Percentiles rank a stretch among this genome's conserved stretches.
Conservation (phyloP, 1,140 invertebrate genomes). For the Heterodera schachtii region DNA sequence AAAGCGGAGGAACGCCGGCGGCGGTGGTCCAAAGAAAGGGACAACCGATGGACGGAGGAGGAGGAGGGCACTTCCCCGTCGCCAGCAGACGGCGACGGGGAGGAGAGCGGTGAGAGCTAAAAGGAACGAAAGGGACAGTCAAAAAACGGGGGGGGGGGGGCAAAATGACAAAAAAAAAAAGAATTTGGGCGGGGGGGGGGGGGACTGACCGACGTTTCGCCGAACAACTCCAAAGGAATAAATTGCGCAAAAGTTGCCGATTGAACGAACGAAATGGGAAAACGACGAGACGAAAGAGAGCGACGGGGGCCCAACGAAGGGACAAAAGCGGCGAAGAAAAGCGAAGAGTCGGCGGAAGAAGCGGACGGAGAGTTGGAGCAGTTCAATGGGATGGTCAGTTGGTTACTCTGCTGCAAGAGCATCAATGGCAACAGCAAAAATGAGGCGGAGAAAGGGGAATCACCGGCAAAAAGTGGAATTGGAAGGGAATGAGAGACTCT, state of each 20-base stretch:
- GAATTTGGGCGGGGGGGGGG: neutral
- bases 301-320: no score
- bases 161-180: neutral
- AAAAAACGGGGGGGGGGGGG: neutral
- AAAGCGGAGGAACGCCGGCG: constrained; percentile 5
- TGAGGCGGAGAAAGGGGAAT: neutral
- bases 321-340: constrained; percentile 10
- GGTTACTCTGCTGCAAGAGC: no score
- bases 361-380: neutral
- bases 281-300: neutral
- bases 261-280: neutral
- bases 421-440: neutral
- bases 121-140: neutral
- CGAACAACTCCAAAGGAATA: neutral
- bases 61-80: neutral
- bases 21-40: neutral
- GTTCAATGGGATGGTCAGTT: no score
- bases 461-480: neutral
- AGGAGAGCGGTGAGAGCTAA: constrained; percentile 1
- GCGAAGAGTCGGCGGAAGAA: neutral
- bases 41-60: neutral
- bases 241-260: neutral
- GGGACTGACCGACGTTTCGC: neutral
- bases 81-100: constrained; percentile 1
- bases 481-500: neutral